Percentiles rank a stretch among this genome's conserved stretches.
Evolutionary conservation across 2,113 vertebrate species (phyloP).

Genomic region (Nesospiza acunhae): DNA sequence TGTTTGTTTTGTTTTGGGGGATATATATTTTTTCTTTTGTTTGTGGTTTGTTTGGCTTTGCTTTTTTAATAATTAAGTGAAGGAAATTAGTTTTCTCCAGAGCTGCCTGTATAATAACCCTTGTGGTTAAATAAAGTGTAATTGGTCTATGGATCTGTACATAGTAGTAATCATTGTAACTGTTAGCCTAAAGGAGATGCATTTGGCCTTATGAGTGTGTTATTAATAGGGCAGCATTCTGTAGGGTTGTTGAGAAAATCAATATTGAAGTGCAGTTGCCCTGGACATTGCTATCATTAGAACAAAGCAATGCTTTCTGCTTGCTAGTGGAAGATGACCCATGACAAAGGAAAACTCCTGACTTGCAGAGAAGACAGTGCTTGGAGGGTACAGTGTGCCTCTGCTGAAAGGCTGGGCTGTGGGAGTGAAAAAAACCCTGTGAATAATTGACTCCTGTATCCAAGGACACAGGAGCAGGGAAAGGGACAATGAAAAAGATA

Average conservation of each 20-base stretch:
- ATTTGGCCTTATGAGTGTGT: not conserved
- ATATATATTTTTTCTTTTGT: not conserved
- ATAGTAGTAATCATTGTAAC: not conserved
- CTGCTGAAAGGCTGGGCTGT: not conserved
- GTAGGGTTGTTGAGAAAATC: slow-evolving; percentile 55
- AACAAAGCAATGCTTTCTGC: not conserved
- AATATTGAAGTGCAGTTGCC: slow-evolving; percentile 22
- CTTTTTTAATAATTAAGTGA: not conserved
- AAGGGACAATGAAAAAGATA: not conserved
- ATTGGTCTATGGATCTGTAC: not conserved
- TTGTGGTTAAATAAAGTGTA: slow-evolving; percentile 23
- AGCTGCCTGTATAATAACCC: not conserved
- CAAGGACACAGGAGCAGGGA: not conserved
- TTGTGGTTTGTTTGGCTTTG: not conserved
- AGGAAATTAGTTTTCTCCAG: not conserved
- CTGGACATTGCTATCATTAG: not conserved
- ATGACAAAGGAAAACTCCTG: not conserved
- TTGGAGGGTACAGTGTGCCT: not conserved
- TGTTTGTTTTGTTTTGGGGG: not conserved
- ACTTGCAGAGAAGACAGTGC: not conserved
- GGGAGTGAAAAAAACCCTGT: not conserved
- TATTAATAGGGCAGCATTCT: slow-evolving; percentile 46
- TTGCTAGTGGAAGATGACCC: not conserved
- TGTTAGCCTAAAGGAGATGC: slow-evolving; percentile 13
- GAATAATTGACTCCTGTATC: not conserved